Evolutionary conservation across 2,888 invertebrate genomes (phyloP).

Genomic region (Lysandra coridon): DNA sequence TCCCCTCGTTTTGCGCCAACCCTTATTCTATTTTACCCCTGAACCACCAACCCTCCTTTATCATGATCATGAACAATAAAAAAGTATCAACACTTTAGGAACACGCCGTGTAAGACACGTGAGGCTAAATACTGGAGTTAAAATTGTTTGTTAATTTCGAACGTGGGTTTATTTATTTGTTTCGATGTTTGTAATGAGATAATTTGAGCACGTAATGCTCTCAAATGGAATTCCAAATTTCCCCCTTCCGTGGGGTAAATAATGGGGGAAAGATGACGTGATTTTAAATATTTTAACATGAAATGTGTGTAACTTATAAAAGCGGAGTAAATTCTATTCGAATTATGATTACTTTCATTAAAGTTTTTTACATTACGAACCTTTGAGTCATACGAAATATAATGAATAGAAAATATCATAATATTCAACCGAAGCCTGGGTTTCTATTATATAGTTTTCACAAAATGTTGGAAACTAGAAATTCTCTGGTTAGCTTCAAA

Average conservation of each 20-base stretch:
- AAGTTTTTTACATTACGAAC: too few species aligned
- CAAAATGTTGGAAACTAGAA: too few species aligned
- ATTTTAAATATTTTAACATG: neutral
- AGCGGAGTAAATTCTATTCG: too few species aligned
- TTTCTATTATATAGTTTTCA: too few species aligned
- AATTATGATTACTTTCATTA: too few species aligned
- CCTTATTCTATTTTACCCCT: neutral
- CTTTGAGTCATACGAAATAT: too few species aligned
- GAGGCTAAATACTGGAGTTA: neutral
- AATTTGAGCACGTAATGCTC: conserved; percentile 1
- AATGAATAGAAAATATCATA: too few species aligned
- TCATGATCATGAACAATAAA: neutral
- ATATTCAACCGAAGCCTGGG: too few species aligned
- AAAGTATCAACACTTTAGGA: neutral
- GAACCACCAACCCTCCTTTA: neutral
- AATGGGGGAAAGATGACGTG: neutral
- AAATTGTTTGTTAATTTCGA: conserved; percentile 19
- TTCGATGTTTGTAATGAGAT: conserved; percentile 1
- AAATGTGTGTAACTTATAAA: neutral
- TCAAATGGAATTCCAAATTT: neutral
- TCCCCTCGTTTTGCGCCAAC: neutral
- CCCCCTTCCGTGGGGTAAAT: neutral
- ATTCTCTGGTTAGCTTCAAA: too few species aligned
- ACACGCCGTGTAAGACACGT: neutral
- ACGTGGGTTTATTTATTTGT: conserved; percentile 15